Evolutionary conservation across 2,888 invertebrate species (phyloP).

Genomic region (Epirrita christyi): DNA sequence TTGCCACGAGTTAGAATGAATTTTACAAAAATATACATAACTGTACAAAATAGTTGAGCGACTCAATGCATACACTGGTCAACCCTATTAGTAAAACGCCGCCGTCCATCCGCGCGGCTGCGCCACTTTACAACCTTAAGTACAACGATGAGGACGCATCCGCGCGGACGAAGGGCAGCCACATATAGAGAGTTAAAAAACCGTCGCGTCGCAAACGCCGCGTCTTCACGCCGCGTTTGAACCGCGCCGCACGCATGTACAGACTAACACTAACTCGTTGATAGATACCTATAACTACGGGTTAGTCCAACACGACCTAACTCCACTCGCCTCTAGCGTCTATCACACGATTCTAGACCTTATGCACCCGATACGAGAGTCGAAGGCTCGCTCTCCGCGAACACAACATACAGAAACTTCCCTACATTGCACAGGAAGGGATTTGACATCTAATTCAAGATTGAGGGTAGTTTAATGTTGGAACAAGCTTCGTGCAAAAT

Average conservation of each 20-base stretch:
- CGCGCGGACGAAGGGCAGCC: not conserved
- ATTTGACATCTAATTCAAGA: slow-evolving; percentile 46
- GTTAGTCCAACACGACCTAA: slow-evolving; percentile 51
- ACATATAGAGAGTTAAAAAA: slow-evolving; percentile 31
- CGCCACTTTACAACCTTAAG: not conserved
- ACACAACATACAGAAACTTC: slow-evolving; percentile 43
- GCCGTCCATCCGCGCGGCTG: slow-evolving; percentile 24
- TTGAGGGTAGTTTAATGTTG: slow-evolving; percentile 33
- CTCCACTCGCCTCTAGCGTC: slow-evolving; percentile 45
- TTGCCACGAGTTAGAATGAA: slow-evolving; percentile 80
- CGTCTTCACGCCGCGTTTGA: slow-evolving; percentile 26
- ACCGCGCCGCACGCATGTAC: slow-evolving; percentile 39
- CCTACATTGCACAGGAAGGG: slow-evolving; percentile 50
- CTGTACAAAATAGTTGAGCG: slow-evolving; percentile 80
- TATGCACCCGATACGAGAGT: slow-evolving; percentile 57
- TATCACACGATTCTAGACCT: slow-evolving; percentile 52
- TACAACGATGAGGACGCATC: not conserved
- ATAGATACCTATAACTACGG: slow-evolving; percentile 70
- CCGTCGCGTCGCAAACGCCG: slow-evolving; percentile 26
- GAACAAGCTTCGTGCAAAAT: slow-evolving; percentile 38
- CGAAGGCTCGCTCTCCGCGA: slow-evolving; percentile 46
- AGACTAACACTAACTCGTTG: slow-evolving; percentile 79
- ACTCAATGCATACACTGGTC: slow-evolving; percentile 67
- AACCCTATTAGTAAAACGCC: slow-evolving; percentile 46
- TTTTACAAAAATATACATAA: slow-evolving; percentile 83